Evolutionary conservation across 2,113 vertebrate species (phyloP).

Genomic region (Erythrocebus patas): DNA sequence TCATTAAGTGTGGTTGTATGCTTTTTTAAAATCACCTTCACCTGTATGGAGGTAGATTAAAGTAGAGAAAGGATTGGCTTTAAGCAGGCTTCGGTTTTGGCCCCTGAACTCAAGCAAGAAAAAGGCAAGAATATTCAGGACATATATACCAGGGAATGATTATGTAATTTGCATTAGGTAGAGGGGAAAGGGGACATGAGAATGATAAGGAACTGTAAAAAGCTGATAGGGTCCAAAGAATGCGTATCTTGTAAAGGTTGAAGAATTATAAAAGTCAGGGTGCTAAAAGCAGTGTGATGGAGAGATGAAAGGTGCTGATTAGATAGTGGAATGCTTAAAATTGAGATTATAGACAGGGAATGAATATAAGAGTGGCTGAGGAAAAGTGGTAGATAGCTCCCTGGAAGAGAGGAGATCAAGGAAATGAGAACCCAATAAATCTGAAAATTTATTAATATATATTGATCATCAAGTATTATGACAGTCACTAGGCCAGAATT

Average conservation of each 20-base stretch:
- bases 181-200: background rate
- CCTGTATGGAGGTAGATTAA: background rate
- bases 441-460: background rate
- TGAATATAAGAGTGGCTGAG: background rate
- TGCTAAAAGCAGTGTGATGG: background rate
- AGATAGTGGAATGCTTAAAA: background rate
- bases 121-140: background rate
- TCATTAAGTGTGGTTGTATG: background rate
- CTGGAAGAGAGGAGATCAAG: background rate
- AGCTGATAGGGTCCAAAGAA: background rate
- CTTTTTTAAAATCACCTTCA: background rate
- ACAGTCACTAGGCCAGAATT: background rate
- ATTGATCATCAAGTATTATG: background rate
- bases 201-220: background rate
- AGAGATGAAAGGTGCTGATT: background rate
- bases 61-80: background rate
- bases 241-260: background rate
- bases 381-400: background rate
- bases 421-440: background rate
- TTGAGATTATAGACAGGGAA: background rate
- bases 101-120: background rate
- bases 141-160: background rate
- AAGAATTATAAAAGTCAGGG: background rate
- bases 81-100: background rate
- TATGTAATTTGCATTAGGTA: background rate